phyloP scores from a whole-genome alignment of 1,140 invertebrate genomes.

The Acromyrmex echinatior region DNA sequence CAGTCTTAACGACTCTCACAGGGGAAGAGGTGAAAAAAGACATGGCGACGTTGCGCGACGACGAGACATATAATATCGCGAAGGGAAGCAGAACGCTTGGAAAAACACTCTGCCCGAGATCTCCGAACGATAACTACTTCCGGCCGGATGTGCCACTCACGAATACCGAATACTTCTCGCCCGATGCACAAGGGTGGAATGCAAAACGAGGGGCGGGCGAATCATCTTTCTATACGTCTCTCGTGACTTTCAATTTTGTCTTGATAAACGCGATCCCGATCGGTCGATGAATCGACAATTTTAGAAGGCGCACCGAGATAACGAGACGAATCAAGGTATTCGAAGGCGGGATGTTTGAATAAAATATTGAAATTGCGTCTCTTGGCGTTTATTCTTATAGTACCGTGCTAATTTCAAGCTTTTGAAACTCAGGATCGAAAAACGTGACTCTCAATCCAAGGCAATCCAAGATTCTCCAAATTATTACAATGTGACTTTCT shows the following conservation, averaged over 20 bases:
- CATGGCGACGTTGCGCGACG: conserved; percentile 8
- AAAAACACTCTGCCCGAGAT: conserved; percentile 70
- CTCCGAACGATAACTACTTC: conserved; percentile 77
- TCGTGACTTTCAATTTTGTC: conserved; percentile 64
- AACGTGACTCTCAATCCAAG: not conserved
- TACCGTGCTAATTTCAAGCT: conserved; percentile 10
- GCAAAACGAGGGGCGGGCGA: conserved; percentile 20
- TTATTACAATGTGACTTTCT: not conserved
- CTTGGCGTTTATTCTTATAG: not conserved
- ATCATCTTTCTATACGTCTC: conserved; percentile 3
- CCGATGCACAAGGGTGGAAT: not conserved
- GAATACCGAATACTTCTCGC: conserved; percentile 37
- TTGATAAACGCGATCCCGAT: conserved; percentile 30
- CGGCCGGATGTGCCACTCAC: conserved; percentile 77
- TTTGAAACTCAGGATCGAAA: not conserved
- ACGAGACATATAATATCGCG: conserved; percentile 62
- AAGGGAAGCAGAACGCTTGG: conserved; percentile 62
- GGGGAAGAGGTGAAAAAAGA: conserved; percentile 18
- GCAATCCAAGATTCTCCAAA: not conserved
- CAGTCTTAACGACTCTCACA: conserved; percentile 14
- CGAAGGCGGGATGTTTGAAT: conserved; percentile 31
- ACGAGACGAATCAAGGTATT: conserved; percentile 15
- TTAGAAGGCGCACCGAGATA: not conserved
- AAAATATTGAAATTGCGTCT: conserved; percentile 34
- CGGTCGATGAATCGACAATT: conserved; percentile 44